phyloP scores from a whole-genome alignment of 2,797 vertebrate species.

The Remorina albescens region DNA sequence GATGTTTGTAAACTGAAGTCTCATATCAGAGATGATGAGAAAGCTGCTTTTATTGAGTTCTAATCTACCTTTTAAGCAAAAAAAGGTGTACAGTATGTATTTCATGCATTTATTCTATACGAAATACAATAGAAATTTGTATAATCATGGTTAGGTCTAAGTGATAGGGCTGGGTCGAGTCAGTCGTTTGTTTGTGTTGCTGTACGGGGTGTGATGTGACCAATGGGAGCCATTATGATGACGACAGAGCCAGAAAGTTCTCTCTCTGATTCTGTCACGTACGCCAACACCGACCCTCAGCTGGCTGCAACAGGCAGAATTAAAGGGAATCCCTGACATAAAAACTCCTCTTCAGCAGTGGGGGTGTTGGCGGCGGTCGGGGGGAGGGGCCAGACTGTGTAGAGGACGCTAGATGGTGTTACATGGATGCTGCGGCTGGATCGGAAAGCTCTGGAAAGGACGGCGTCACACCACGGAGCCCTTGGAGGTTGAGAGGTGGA shows the following conservation, averaged over 20 bases:
- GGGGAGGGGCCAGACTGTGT: neutral
- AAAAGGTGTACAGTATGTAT: slow-evolving; percentile 54
- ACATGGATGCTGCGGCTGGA: slow-evolving; percentile 60
- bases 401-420: slow-evolving; percentile 34
- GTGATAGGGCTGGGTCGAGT: slow-evolving; percentile 39
- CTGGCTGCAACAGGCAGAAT: slow-evolving; percentile 43
- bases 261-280: slow-evolving; percentile 24
- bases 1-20: slow-evolving; percentile 58
- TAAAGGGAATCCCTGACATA: slow-evolving; percentile 70
- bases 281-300: slow-evolving; percentile 18
- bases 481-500: slow-evolving; percentile 98
- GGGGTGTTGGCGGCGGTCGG: slow-evolving; percentile 1
- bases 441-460: slow-evolving; percentile 9
- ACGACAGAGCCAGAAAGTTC: slow-evolving; percentile 23
- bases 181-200: slow-evolving; percentile 16
- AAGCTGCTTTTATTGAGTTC: slow-evolving; percentile 58
- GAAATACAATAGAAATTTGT: slow-evolving; percentile 59
- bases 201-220: slow-evolving; percentile 39
- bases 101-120: slow-evolving; percentile 68
- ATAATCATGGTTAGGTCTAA: slow-evolving; percentile 39
- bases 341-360: slow-evolving; percentile 41
- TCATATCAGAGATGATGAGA: slow-evolving; percentile 44
- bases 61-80: slow-evolving; percentile 51
- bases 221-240: slow-evolving; percentile 28
- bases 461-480: slow-evolving; percentile 93